phyloP scores from a whole-genome alignment of 2,113 vertebrate species.

The Campylomormyrus numenius region DNA sequence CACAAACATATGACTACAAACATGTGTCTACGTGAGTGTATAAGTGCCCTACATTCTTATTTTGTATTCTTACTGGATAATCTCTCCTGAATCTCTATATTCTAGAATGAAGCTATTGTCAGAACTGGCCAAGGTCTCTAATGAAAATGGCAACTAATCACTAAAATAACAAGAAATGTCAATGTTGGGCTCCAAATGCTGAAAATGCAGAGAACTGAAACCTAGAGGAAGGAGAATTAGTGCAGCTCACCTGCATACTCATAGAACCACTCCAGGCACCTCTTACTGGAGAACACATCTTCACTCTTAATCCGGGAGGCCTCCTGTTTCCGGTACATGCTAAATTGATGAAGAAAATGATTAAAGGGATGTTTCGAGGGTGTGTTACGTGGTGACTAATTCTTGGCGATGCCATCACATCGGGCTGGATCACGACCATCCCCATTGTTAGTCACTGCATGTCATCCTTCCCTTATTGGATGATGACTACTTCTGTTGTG shows the following conservation, averaged over 20 bases:
- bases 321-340: constrained; percentile 94
- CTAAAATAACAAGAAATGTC: not conserved
- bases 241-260: constrained; percentile 83
- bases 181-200: not conserved
- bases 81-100: not conserved
- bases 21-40: not conserved
- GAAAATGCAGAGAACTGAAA: not conserved
- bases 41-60: not conserved
- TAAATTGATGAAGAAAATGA: constrained; percentile 46
- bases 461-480: not conserved
- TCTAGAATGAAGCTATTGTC: not conserved
- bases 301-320: constrained; percentile 84
- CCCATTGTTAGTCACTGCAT: not conserved
- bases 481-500: not conserved
- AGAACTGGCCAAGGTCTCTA: not conserved
- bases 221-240: not conserved
- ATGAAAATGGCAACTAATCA: not conserved
- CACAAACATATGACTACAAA: not conserved
- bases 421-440: not conserved
- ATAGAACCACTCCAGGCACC: constrained; percentile 98
- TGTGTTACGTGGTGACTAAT: not conserved
- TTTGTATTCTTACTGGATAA: not conserved
- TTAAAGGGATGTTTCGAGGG: not conserved
- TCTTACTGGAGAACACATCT: constrained; percentile 91
- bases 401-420: not conserved